phyloP scores from a whole-genome alignment of 2,888 invertebrate genomes.

The Leptopterna dolabrata region DNA sequence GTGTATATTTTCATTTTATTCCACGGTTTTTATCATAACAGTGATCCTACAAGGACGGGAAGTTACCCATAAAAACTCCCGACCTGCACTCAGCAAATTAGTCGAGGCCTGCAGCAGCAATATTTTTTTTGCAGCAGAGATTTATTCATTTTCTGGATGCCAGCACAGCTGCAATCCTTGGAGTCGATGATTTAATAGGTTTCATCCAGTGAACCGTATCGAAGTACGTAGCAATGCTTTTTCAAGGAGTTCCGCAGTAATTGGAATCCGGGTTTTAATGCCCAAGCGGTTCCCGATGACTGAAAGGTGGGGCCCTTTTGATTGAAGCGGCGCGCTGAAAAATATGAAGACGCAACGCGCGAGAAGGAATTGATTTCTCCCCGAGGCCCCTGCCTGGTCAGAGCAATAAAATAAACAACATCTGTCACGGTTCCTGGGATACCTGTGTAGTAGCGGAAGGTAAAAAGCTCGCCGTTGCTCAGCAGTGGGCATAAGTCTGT shows the following conservation, averaged over 20 bases:
- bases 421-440: neutral
- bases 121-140: neutral
- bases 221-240: neutral
- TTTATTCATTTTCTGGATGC: neutral
- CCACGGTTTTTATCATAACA: too few species aligned
- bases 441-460: neutral
- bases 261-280: slow-evolving; percentile 3
- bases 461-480: neutral
- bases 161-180: neutral
- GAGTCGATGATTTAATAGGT: neutral
- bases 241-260: neutral
- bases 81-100: too few species aligned
- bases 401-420: neutral
- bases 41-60: too few species aligned
- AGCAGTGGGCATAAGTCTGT: neutral
- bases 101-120: too few species aligned
- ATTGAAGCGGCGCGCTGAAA: neutral
- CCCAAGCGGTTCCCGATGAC: neutral
- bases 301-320: neutral
- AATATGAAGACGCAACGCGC: slow-evolving; percentile 3
- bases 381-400: neutral
- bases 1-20: too few species aligned
- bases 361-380: slow-evolving; percentile 2
- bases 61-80: too few species aligned
- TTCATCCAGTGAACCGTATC: neutral